Evolutionary conservation across 2,888 invertebrate genomes (phyloP).

Genomic region (Stenotaenia linearis): DNA sequence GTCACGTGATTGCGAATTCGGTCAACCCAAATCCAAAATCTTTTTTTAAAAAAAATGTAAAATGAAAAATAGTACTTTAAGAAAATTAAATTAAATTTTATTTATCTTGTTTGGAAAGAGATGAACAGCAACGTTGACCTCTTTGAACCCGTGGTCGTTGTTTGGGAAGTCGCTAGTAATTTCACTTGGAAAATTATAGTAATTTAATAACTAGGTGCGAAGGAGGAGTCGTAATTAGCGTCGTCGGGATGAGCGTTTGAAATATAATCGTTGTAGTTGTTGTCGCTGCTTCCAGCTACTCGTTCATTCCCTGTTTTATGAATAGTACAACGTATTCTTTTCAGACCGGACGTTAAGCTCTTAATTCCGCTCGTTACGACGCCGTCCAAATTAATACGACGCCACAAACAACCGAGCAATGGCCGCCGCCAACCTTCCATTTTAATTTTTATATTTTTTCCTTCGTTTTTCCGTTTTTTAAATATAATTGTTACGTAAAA

Average conservation of each 20-base stretch:
- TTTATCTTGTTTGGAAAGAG: background rate
- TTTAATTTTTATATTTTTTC: background rate
- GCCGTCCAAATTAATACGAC: background rate
- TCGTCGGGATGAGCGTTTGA: background rate
- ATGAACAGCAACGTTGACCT: background rate
- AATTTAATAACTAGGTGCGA: conserved; percentile 10
- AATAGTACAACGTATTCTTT: background rate
- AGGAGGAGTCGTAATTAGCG: conserved; percentile 5
- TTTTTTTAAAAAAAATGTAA: no score
- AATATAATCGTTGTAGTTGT: conserved; percentile 12
- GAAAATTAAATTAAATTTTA: background rate
- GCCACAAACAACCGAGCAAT: background rate
- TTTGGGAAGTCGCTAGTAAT: background rate
- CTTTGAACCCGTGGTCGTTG: background rate
- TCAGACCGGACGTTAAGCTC: conserved; percentile 1
- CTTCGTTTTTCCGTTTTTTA: background rate
- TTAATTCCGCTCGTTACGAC: conserved; percentile 22
- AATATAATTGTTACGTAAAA: background rate
- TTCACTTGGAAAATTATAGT: conserved; percentile 2
- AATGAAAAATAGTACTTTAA: background rate
- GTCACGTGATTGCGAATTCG: no score
- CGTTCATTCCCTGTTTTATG: background rate
- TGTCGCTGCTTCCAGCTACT: background rate
- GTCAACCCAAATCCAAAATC: no score
- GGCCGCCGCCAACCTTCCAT: background rate